Base-by-base conservation (phyloP, 1,140 invertebrate species). In the Stratiolaelaps scimitus region DNA sequence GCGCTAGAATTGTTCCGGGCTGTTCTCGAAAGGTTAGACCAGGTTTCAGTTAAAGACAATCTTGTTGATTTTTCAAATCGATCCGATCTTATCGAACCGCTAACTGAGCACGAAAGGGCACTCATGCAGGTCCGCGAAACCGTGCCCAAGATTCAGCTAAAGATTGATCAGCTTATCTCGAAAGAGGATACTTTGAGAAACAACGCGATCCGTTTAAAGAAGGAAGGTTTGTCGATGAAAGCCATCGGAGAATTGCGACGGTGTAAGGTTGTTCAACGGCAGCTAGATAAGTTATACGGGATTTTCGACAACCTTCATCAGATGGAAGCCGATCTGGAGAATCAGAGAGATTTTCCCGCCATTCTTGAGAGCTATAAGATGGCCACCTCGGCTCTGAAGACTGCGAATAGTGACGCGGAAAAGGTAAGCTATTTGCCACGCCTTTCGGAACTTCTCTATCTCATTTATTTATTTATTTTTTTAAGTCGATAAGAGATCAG, bases 301-400 rank as follows among this genome's bases (percentile, higher is more conserved):
- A 23, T 60, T 26, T 23, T 60, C 53, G 53, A 60, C 20, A 26
- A 60, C 17, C 53, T 60, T 34, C 15, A 60, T 23, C 53, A 60
- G 20, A 60, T 60, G 53, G 26, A 60, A 17, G 26, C 26, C 53
- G 53, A 60, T 60, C 53, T 60, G 2, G 53, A 60, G 53, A 60
- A 34, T 23, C 53, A 60, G 53, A 60, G 34, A 60, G 53, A 60
- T 26, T 29, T 60, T 15, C 26, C 53, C 17, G 34, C 26, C 15
- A 60, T 60, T 29, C 53, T 60, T 34, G 53, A 60, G 13, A 34
- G 53, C 10, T 60, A 29, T 23, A 60, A 60, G 10, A 26, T 60
- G 20, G 53, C 53, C 10, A 60, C 53, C 15, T 60, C 53, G 15
- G 53, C 53, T 23, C 20, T 60, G 13, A 60, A 26, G 53, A 29